Percentiles rank a stretch among this genome's conserved stretches.
phyloP scores from a whole-genome alignment of 2,888 invertebrate genomes.

The Drosophila subquinaria region DNA sequence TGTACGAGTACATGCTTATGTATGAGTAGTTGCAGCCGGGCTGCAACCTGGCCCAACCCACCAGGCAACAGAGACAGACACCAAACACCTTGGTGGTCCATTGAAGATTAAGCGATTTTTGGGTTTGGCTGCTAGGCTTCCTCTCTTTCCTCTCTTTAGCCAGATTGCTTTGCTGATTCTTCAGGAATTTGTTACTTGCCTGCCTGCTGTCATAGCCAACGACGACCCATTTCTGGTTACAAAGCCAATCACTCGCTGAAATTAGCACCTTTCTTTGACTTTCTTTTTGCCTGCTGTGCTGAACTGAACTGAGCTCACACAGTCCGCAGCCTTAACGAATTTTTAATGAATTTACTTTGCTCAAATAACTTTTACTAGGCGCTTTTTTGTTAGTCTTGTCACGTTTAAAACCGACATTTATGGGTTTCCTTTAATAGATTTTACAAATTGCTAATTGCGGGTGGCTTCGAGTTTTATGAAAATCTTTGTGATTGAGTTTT shows the following conservation, averaged over 20 bases:
- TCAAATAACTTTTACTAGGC: conserved; percentile 76
- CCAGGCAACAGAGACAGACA: conserved; percentile 11
- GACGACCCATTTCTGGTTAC: conserved; percentile 66
- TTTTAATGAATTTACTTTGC: conserved; percentile 72
- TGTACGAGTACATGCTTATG: not conserved
- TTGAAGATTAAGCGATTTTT: conserved; percentile 54
- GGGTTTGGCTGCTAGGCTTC: conserved; percentile 40
- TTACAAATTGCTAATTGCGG: conserved; percentile 28
- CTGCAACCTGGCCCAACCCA: conserved; percentile 22
- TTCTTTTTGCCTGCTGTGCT: conserved; percentile 64
- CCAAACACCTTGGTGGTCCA: conserved; percentile 59
- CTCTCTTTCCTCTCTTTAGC: not conserved
- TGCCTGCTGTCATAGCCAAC: conserved; percentile 35
- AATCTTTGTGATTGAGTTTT: not conserved
- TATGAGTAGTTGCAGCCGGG: conserved; percentile 15
- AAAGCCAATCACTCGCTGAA: conserved; percentile 66
- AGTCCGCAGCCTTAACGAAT: conserved; percentile 63
- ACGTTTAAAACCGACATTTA: conserved; percentile 37
- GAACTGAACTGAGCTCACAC: conserved; percentile 6
- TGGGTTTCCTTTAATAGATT: conserved; percentile 36
- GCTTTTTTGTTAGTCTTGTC: conserved; percentile 38
- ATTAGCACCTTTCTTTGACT: conserved; percentile 79
- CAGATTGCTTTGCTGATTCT: conserved; percentile 26
- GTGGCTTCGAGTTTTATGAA: not conserved
- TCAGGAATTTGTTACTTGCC: conserved; percentile 40